A percentile compares a stretch with the other conserved stretches of the same genome.
Evolutionary conservation across 2,797 vertebrate genomes (phyloP).

Genomic region (Fundulus diaphanus): DNA sequence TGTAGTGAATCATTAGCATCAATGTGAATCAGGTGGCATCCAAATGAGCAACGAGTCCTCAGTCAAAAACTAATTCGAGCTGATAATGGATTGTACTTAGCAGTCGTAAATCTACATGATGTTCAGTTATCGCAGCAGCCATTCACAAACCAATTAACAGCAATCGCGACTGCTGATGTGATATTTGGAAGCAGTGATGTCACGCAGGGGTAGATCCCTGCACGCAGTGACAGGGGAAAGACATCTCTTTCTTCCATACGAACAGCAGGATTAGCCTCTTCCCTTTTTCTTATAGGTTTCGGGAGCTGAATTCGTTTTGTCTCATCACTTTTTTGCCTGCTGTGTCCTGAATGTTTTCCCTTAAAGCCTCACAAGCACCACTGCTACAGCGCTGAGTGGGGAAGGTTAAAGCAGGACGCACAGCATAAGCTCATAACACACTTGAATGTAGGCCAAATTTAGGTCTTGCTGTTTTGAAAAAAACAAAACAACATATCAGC

Average conservation of each 20-base stretch:
- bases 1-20: conserved; percentile 48
- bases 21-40: conserved; percentile 59
- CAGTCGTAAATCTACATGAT: conserved; percentile 46
- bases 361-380: conserved; percentile 24
- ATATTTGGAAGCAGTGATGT: conserved; percentile 59
- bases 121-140: conserved; percentile 44
- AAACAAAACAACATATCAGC: conserved; percentile 58
- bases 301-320: conserved; percentile 47
- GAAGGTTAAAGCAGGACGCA: conserved; percentile 64
- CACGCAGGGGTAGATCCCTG: conserved; percentile 51
- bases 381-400: conserved; percentile 36
- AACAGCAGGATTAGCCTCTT: conserved; percentile 44
- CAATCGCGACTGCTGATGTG: conserved; percentile 48
- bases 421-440: conserved; percentile 54
- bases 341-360: conserved; percentile 28
- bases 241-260: conserved; percentile 41
- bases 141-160: conserved; percentile 48
- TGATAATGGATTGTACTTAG: conserved; percentile 33
- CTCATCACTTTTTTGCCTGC: conserved; percentile 34
- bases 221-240: conserved; percentile 40
- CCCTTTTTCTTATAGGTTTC: conserved; percentile 14
- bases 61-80: conserved; percentile 46
- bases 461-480: conserved; percentile 44
- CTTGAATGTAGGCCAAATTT: conserved; percentile 63
- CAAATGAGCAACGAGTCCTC: conserved; percentile 49